phyloP scores from a whole-genome alignment of 2,113 vertebrate genomes.

The Grammomys surdaster region DNA sequence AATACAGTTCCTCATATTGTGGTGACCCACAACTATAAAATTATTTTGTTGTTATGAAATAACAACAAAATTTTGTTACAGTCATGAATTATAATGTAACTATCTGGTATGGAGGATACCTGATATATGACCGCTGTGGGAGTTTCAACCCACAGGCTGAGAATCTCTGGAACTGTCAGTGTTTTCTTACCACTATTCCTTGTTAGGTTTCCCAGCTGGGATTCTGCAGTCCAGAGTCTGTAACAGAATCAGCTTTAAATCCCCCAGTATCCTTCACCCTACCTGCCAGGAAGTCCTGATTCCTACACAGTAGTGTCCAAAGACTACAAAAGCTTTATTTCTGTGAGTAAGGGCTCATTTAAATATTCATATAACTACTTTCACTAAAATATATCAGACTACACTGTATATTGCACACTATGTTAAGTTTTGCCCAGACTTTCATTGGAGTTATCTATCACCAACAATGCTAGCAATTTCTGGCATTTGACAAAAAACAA shows the following conservation, averaged over 20 bases:
- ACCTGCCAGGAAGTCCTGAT: neutral
- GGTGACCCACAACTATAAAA: neutral
- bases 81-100: neutral
- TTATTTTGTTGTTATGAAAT: too few relatives aligned
- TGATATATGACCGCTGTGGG: neutral
- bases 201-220: neutral
- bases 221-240: neutral
- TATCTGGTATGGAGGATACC: neutral
- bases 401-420: neutral
- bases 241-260: neutral
- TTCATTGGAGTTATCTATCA: neutral
- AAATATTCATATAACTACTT: neutral
- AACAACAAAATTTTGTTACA: too few relatives aligned
- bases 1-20: neutral
- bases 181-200: neutral
- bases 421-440: neutral
- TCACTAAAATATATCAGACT: neutral
- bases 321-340: neutral
- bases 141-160: too few relatives aligned
- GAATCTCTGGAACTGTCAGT: neutral
- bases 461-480: neutral
- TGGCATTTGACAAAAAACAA: neutral
- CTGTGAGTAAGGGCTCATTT: neutral
- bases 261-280: neutral
- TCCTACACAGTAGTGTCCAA: accelerated